Percentiles rank a stretch among this genome's conserved stretches.
phyloP scores from a whole-genome alignment of 1,140 invertebrate genomes.

The Saccostrea cuccullata region DNA sequence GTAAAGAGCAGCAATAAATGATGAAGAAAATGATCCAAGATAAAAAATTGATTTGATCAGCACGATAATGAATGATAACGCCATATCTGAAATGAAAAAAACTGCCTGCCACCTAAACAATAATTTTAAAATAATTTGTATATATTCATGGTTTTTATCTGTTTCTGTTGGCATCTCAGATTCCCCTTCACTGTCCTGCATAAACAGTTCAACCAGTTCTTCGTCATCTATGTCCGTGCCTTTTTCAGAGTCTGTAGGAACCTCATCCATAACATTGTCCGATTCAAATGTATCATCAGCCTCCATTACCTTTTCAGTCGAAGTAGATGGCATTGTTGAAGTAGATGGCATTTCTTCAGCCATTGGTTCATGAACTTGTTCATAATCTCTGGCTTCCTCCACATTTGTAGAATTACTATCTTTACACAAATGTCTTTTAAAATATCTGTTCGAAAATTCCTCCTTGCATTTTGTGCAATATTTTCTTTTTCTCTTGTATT shows the following conservation, averaged over 20 bases:
- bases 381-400: neutral
- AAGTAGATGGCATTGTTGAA: neutral
- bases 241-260: no score
- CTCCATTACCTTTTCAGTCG: no score
- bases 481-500: neutral
- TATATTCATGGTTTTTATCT: neutral
- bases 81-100: neutral
- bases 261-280: no score
- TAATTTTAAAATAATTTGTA: neutral
- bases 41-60: slow-evolving; percentile 2
- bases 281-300: neutral
- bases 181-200: neutral
- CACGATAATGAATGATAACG: neutral
- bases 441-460: slow-evolving; percentile 8
- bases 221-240: neutral
- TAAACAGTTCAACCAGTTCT: neutral
- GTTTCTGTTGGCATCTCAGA: neutral
- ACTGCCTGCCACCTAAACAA: no score
- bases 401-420: neutral
- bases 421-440: neutral
- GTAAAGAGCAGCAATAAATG: neutral
- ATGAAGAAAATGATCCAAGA: slow-evolving; percentile 1
- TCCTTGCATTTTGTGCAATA: neutral
- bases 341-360: neutral
- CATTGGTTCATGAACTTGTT: neutral